Conservation (phyloP, 2,888 invertebrate species). For the Cecidostiba fungosa region DNA sequence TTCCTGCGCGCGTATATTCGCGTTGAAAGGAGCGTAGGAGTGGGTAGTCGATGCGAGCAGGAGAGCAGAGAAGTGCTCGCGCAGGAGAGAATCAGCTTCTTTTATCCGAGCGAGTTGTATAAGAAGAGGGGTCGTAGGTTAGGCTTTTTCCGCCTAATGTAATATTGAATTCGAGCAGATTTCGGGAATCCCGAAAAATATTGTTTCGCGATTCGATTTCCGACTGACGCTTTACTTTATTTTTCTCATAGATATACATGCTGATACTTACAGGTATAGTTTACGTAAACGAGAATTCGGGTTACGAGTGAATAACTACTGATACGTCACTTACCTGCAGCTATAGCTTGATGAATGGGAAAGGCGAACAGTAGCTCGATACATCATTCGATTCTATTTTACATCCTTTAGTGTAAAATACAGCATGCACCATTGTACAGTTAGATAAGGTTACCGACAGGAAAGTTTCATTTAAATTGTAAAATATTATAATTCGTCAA, state of each 20-base stretch:
- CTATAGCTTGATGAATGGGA: neutral
- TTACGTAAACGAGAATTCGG: no score
- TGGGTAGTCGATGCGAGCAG: neutral
- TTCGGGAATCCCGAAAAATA: conserved; percentile 52
- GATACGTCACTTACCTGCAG: neutral
- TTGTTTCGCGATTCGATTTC: conserved; percentile 17
- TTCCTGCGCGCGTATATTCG: conserved; percentile 11
- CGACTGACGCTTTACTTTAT: neutral
- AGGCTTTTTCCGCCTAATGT: conserved; percentile 43
- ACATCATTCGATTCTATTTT: neutral
- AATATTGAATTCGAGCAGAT: conserved; percentile 59
- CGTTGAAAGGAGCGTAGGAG: conserved; percentile 44
- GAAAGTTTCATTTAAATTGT: conserved; percentile 10
- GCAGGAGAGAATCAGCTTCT: conserved; percentile 53
- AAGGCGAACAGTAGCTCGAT: neutral
- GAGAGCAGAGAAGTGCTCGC: neutral
- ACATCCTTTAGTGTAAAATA: neutral
- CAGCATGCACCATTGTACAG: neutral
- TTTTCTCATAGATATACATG: no score
- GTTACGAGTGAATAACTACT: no score
- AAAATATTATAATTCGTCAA: neutral
- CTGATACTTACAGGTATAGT: no score
- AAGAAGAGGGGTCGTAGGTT: conserved; percentile 33
- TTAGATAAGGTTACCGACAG: neutral
- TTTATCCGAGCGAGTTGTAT: conserved; percentile 51